Conservation (phyloP, 1,140 invertebrate species). For the Euwallacea similis region DNA sequence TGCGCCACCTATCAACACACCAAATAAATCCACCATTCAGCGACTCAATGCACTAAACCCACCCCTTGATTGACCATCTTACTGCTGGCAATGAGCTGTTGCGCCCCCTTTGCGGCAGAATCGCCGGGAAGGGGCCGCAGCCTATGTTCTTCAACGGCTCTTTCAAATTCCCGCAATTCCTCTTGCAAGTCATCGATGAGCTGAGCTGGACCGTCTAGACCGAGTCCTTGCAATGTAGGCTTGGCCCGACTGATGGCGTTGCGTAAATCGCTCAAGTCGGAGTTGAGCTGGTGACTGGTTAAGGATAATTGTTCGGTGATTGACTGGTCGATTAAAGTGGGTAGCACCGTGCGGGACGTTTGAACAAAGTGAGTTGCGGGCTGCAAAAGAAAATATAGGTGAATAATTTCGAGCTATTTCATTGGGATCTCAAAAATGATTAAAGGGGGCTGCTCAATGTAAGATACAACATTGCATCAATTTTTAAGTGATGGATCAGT, state of each 20-base stretch:
- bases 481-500: no score
- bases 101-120: slow-evolving; percentile 74
- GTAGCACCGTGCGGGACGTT: slow-evolving; percentile 79
- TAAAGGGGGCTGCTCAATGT: no score
- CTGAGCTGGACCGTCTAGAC: slow-evolving; percentile 81
- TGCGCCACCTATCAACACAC: slow-evolving; percentile 64
- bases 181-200: slow-evolving; percentile 77
- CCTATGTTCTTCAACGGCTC: slow-evolving; percentile 69
- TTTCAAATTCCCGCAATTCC: slow-evolving; percentile 80
- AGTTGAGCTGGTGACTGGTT: slow-evolving; percentile 73
- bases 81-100: slow-evolving; percentile 69
- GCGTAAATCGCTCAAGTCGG: slow-evolving; percentile 77
- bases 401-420: not conserved
- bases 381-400: not conserved
- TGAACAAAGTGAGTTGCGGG: slow-evolving; percentile 62
- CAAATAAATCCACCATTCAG: no score
- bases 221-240: slow-evolving; percentile 81
- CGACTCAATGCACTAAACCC: not conserved
- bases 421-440: no score
- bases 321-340: slow-evolving; percentile 79
- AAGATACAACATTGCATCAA: no score
- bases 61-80: slow-evolving; percentile 65
- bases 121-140: slow-evolving; percentile 85
- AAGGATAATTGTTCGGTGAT: slow-evolving; percentile 61
- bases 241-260: slow-evolving; percentile 78